Evolutionary conservation across 2,888 invertebrate species (phyloP), one percentile per base, ranked within the genome.

Genomic region (Pristionchus fissidentatus): DNA sequence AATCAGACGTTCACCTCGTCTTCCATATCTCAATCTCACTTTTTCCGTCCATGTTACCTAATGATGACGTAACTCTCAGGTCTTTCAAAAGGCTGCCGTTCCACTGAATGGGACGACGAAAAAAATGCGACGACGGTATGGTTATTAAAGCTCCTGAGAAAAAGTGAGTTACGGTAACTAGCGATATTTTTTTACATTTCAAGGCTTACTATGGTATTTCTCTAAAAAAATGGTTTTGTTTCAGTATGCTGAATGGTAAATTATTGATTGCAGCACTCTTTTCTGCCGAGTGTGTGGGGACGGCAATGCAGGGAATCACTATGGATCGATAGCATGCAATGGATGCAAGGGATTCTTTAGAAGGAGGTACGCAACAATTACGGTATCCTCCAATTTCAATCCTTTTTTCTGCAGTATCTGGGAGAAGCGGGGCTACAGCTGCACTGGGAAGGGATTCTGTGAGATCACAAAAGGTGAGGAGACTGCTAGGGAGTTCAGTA

Each of bases 351-450:
- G 75, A 75, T 75, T 75, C 75, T 75, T 75, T 10, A 13, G 75
- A 75, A 75, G 75, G 22, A 75, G 75, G 70, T 70, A 70, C 5
- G 8, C 26, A n/a, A n/a, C 46, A 26, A 10, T n/a, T 13, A 10
- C 26, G 26, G 32, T 62, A 62, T 29, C n/a, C 4, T 62, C 10
- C 29, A 62, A 5, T 15, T 49, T 15, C 35, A 29, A 15, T n/a
- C 29, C 0, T 10, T n/a, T 41, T 43, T 46, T 60, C 84, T 88
- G 46, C 83, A 88, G 88, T 73, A 88, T 89, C 66, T 89, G 89
- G 89, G 89, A 89, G 49, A 88, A 89, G 83, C 83, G 89, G 1
- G 87, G 87, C 60, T 89, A 89, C 82, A 84, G 84, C 4, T 89
- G 89, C 35, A 86, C 88, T 7, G 88, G 89, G 26, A 87, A 87